Evolutionary conservation across 1,140 invertebrate species (phyloP), one percentile per base, ranked within the genome.

Genomic region (Monomorium pharaonis): DNA sequence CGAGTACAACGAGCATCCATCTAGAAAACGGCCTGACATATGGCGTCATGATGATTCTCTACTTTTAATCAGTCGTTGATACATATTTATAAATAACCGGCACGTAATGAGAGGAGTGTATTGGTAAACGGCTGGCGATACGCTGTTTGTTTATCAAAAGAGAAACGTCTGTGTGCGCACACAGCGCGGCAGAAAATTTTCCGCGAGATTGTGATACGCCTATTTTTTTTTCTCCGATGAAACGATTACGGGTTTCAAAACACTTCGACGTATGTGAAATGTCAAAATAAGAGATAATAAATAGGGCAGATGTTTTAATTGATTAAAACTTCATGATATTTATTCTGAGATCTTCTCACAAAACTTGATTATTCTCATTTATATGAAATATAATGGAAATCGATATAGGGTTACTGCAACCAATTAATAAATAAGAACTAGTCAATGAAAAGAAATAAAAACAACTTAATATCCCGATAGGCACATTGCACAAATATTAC

Each of bases 61-160:
- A 21, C 12, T 44, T 76, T 37, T 76, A 84, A 88, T 88, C 87
- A 85, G 54, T 83, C 18, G 75, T 87, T 76, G 47, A 76, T 88
- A 87, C 24, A 56, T 88, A 84, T 84, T 88, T 87, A 88, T 70
- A 87, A 88, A 88, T 88, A 88, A 87, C 56, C 12, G 0, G n/a
- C 3, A 37, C 47, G 5, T 44, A 51, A 63, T 21, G 37, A 24
- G 44, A 69, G 27, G 54, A 16, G 54, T 30, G 54, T 27, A 63
- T 75, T 65, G 12, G 51, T 87, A 86, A 88, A 88, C 62, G 42
- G 27, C 44, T 51, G 37, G 16, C n/a, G 69, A 16, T 27, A 44
- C 12, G 47, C 51, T 63, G 27, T 56, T 81, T 88, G 74, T 81
- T 86, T 88, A 88, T 81, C 76, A 12, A 5, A 54, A 16, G 9